Conservation (phyloP, 2,888 invertebrate genomes). For the Limenitis camilla region DNA sequence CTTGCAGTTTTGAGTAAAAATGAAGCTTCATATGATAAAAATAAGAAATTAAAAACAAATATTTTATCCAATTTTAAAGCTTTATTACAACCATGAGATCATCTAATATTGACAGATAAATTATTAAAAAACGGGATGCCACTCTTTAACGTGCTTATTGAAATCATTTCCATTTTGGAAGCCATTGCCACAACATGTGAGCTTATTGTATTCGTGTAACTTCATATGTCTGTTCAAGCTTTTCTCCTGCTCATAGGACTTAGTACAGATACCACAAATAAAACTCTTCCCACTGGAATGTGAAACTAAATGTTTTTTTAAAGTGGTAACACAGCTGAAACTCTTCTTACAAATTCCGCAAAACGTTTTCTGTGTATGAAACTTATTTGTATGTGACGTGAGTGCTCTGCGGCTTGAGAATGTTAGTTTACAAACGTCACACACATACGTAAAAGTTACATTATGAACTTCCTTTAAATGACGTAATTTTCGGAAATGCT, state of each 20-base stretch:
- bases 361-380: conserved; percentile 54
- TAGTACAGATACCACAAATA: conserved; percentile 59
- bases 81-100: neutral
- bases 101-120: conserved; percentile 29
- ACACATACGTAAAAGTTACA: conserved; percentile 49
- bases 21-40: no score
- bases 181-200: conserved; percentile 42
- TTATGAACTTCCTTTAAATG: conserved; percentile 54
- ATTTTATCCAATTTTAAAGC: no score
- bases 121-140: conserved; percentile 43
- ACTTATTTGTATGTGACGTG: conserved; percentile 53
- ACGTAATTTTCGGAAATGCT: conserved; percentile 54
- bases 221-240: conserved; percentile 58
- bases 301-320: conserved; percentile 49
- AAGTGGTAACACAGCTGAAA: conserved; percentile 53
- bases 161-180: conserved; percentile 38
- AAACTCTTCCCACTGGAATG: conserved; percentile 50
- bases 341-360: conserved; percentile 66
- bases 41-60: no score
- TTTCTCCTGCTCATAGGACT: conserved; percentile 66
- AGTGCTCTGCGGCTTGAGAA: conserved; percentile 47
- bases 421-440: conserved; percentile 45
- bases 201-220: conserved; percentile 38
- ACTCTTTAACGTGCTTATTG: conserved; percentile 46
- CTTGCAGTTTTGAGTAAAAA: no score